These are phyloP conservation scores for Lates calcarifer DNA, from an alignment of 2,113 vertebrate species.

Conservation along the genomic window DNA sequence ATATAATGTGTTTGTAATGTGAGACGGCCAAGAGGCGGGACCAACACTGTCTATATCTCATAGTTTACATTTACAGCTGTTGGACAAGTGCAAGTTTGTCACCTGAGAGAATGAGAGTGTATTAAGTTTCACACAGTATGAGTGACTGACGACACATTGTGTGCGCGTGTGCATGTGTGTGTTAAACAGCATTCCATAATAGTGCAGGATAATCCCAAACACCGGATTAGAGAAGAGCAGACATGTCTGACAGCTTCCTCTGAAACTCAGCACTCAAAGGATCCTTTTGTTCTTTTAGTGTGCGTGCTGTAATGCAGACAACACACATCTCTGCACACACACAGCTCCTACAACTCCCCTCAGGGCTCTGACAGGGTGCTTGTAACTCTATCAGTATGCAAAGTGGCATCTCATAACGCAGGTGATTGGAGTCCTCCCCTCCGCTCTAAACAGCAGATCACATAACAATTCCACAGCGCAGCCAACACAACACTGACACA, in stretches of 20 bases:
- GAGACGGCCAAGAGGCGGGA: not conserved
- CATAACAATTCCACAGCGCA: not conserved
- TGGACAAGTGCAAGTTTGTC: conserved; percentile 1
- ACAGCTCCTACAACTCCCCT: not conserved
- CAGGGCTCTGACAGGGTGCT: not conserved
- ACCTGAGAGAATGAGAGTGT: not conserved
- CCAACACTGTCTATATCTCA: not conserved
- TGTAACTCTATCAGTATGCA: not conserved
- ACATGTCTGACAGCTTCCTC: conserved; percentile 59
- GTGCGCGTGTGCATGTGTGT: conserved; percentile 11
- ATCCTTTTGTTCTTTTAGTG: conserved; percentile 66
- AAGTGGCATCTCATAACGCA: conserved; percentile 5
- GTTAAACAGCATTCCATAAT: conserved; percentile 61
- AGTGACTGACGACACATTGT: conserved; percentile 10
- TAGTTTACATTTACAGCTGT: not conserved
- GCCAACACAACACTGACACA: conserved; percentile 17
- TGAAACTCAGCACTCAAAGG: conserved; percentile 56
- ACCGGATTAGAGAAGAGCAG: conserved; percentile 64
- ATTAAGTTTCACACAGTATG: not conserved
- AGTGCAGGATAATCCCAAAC: conserved; percentile 58
- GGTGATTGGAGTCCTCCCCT: not conserved
- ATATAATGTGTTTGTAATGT: not conserved
- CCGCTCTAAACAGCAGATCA: conserved; percentile 42
- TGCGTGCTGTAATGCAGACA: conserved; percentile 8
- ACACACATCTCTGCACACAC: conserved; percentile 8